Evolutionary conservation across 2,797 vertebrate species (phyloP), one percentile per base, ranked within the genome.

Genomic region (Macropus fuliginosus): DNA sequence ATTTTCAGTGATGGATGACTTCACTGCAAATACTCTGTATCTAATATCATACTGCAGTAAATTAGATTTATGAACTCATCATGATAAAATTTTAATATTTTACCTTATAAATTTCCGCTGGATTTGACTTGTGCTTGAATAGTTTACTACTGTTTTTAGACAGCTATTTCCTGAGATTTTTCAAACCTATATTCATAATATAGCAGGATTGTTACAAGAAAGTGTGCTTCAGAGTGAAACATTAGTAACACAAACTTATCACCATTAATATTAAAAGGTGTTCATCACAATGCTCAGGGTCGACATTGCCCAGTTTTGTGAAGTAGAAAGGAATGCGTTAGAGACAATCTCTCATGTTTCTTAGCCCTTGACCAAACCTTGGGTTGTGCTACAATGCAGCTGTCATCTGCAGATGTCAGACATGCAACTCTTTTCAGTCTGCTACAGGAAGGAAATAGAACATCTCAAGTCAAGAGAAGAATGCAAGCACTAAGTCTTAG

Each of bases 261-360:
- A n/a, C 54, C 18, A 92, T 91, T 95, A 95, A 16, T 95, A 96
- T 87, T 54, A 62, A 54, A 96, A 92, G 5, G 96, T 98, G 96
- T 98, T 98, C 97, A 96, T 95, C 95, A 97, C 94, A 92, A 29
- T 66, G 93, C 95, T 95, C 94, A 62, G 89, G 94, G 94, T 95
- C 95, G 97, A 95, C 21, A 87, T 1, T 55, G 56, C 0, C 0
- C 62, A 94, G 93, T 94, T 95, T 92, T 94, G 97, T 62, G 55
- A 95, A 92, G 0, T 34, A 52, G 55, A 40, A 93, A 31, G 50
- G 55, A 96, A 96, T 87, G 11, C 50, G 90, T 91, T 2, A 94
- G 95, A 87, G 97, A 91, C 91, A 59, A 94, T 62, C 16, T 28
- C 95, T 97, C 91, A 91, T 81, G 28, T 59, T 98, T 94, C 95